Base-by-base conservation (phyloP, 2,888 invertebrate species). In the Tethea ocularis region DNA sequence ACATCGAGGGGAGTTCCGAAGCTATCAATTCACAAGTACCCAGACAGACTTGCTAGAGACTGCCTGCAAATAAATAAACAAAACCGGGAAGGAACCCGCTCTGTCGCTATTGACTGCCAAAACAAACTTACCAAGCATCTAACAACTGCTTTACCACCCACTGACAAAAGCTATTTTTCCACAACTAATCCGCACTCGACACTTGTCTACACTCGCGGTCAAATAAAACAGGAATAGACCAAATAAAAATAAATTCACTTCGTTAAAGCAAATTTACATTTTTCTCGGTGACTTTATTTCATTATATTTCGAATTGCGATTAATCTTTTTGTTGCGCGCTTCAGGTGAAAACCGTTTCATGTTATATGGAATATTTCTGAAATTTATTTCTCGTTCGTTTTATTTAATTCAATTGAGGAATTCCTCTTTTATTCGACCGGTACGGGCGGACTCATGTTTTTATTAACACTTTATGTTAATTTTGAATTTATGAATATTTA, bases 181-280 rank as follows among this genome's bases (percentile, higher is more conserved):
- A 58, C 36, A 54, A 59, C 51, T 29, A 46, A n/a, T 13, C 26
- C n/a, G 17, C 54, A 55, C 63, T 64, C 58, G 69, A 72, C 57
- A 67, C 69, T 68, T 66, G 61, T 67, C 72, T 77, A 75, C 72
- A 80, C 71, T 77, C 65, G 78, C 72, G 80, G 83, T 69, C 71
- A 72, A 71, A 71, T 69, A 74, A 74, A 72, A 71, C 61, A 64
- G 61, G 61, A 67, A 63, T 61, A 65, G 57, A 71, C 62, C 68
- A 81, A 84, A 84, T 78, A 84, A 83, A 86, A 87, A 83, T 78
- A 84, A 81, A 83, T 77, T 80, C 80, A 79, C 84, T 87, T 89
- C 88, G 89, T 90, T 88, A 88, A 82, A 86, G 78, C 72, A 84
- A 86, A 88, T 90, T 90, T 87, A 82, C 88, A 88, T 89, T 86